A percentile compares a stretch with the other conserved stretches of the same genome.
Evolutionary conservation across 23 tunicate species (phyloP).

Genomic region (Trididemnum miniatum): DNA sequence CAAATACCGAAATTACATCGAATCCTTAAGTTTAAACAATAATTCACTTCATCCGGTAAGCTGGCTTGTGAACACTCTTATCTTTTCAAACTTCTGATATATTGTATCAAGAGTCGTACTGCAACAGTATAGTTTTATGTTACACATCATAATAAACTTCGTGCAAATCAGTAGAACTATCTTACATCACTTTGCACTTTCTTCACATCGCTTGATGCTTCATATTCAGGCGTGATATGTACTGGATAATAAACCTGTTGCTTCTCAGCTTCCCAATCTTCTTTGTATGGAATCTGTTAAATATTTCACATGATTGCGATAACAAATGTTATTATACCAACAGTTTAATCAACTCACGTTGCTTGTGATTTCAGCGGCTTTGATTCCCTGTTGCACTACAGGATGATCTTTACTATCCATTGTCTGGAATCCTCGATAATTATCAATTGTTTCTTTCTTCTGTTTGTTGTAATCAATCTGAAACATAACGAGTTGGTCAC

Average conservation of each 20-base stretch:
- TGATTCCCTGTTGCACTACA: neutral
- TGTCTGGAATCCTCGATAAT: conserved; percentile 59
- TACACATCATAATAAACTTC: no score
- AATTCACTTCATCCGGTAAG: no score
- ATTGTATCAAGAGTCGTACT: no score
- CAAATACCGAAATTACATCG: no score
- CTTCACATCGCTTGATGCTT: neutral
- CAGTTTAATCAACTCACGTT: conserved; percentile 3
- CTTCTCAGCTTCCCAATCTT: neutral
- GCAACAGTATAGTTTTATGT: no score
- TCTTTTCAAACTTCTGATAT: no score
- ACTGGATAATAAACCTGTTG: neutral
- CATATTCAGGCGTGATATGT: neutral
- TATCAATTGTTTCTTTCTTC: conserved; percentile 59
- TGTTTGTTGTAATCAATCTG: conserved; percentile 82
- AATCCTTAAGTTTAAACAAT: no score
- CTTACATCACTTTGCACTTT: conserved; percentile 34
- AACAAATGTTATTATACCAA: no score
- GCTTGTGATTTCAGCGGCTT: conserved; percentile 48
- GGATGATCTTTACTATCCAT: conserved; percentile 16
- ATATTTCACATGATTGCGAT: neutral
- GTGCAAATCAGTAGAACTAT: no score
- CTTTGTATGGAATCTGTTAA: conserved; percentile 48
- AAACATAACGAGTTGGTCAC: no score
- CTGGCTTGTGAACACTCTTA: no score